A percentile compares a stretch with the other conserved stretches of the same genome.
Evolutionary conservation across 2,113 vertebrate species (phyloP).

Genomic region (Oryzias woworae): DNA sequence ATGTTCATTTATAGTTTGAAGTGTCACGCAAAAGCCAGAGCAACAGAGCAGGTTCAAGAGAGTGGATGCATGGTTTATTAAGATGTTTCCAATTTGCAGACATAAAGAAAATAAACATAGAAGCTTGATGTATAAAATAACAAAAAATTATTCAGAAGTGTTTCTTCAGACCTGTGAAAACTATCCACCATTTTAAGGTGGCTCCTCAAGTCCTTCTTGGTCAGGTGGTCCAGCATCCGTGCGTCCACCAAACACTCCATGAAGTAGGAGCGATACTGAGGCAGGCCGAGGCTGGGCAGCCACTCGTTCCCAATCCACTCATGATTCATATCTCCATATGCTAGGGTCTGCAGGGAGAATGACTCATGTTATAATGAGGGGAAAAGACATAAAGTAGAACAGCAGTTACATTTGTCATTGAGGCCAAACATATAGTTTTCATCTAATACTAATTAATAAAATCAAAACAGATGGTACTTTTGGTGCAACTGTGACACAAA

Average conservation of each 20-base stretch:
- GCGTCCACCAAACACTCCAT: conserved; percentile 98
- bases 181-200: conserved; percentile 99
- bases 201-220: conserved; percentile 94
- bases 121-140: conserved; percentile 6
- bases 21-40: too few species aligned
- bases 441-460: too few species aligned
- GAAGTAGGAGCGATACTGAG: conserved; percentile 97
- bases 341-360: conserved; percentile 82
- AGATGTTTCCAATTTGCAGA: conserved; percentile 16
- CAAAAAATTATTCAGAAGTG: not conserved
- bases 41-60: too few species aligned
- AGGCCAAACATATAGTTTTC: too few species aligned
- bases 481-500: too few species aligned
- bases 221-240: conserved; percentile 95
- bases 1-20: too few species aligned
- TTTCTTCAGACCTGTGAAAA: conserved; percentile 87
- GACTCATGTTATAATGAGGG: conserved; percentile 3
- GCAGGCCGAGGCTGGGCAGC: conserved; percentile 93
- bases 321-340: conserved; percentile 97
- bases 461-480: too few species aligned
- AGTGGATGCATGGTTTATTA: too few species aligned
- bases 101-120: not conserved
- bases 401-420: too few species aligned
- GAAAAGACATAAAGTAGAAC: not conserved
- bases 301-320: conserved; percentile 99